These are phyloP conservation scores for Polypedilum pembai DNA, from an alignment of 1,140 invertebrate genomes.

Conservation along the genomic window DNA sequence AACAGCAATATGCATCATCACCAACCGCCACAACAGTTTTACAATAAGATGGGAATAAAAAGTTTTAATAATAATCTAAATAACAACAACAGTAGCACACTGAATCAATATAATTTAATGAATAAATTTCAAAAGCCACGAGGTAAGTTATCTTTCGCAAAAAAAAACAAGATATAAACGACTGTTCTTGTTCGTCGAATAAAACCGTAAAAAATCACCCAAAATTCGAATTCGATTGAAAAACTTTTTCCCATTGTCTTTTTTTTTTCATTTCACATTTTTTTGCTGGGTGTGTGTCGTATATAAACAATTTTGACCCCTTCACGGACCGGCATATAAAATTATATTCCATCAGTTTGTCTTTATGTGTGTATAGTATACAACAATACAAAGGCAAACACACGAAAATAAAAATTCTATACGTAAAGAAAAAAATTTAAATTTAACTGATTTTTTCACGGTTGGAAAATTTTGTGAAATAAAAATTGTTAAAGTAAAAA, in stretches of 20 bases:
- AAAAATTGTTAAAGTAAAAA: constrained; percentile 25
- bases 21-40: neutral
- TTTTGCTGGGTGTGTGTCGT: constrained; percentile 27
- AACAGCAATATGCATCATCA: constrained; percentile 20
- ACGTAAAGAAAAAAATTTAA: constrained; percentile 13
- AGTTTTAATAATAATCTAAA: constrained; percentile 25
- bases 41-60: constrained; percentile 26
- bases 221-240: neutral
- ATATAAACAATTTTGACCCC: constrained; percentile 24
- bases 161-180: neutral
- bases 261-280: neutral
- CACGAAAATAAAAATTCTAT: constrained; percentile 16
- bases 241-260: constrained; percentile 24
- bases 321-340: neutral
- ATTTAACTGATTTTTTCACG: constrained; percentile 28
- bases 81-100: constrained; percentile 11
- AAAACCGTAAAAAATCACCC: neutral
- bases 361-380: neutral
- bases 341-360: constrained; percentile 14
- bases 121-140: constrained; percentile 25
- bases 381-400: neutral
- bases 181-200: neutral
- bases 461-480: constrained; percentile 28
- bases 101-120: constrained; percentile 24
- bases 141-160: neutral